Base-by-base conservation (phyloP, 2,888 invertebrate genomes). In the Drosophila koepferae region DNA sequence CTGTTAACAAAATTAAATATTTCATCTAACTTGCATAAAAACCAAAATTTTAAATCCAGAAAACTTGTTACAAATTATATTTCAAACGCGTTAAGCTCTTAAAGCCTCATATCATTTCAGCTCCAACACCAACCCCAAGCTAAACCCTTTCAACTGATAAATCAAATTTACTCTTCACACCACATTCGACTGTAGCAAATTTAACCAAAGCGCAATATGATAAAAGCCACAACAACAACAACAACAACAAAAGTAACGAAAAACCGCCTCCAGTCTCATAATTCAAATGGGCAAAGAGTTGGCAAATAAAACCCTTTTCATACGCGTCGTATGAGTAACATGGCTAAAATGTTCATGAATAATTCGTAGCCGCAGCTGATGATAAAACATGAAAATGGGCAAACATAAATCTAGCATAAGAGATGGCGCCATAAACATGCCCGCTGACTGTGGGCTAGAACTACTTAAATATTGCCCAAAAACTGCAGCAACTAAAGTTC, bases 321-420 rank as follows among this genome's bases (percentile, higher is more conserved):
- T 67, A 79, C 75, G 77, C 74, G 68, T 76, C 86, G 82, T 90
- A 86, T 90, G 86, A 88, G 91, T 80, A 88, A 87, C 89, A 77
- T 72, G 68, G 72, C 75, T 63, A 87, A 81, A 67, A 53, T 69
- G 80, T 81, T 81, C 90, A 90, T 91, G 91, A 90, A 90, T 90
- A 91, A 90, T 91, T 91, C 87, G 88, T 61, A 28, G 63, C 64
- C 59, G 78, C 90, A 90, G 84, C 89, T 86, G 85, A 90, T 90
- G 90, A 86, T 86, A 86, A 86, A 86, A 84, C 85, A 86, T 55
- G 85, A 86, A 86, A 86, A 90, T 86, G 85, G 90, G 69, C 71
- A 84, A 74, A 82, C 85, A 86, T 86, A 86, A 86, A 86, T 86
- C 85, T 73, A 74, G 75, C 56, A 28, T 44, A 68, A 54, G 54